Base-by-base conservation (phyloP, 2,797 vertebrate species). In the Danio albolineatus region DNA sequence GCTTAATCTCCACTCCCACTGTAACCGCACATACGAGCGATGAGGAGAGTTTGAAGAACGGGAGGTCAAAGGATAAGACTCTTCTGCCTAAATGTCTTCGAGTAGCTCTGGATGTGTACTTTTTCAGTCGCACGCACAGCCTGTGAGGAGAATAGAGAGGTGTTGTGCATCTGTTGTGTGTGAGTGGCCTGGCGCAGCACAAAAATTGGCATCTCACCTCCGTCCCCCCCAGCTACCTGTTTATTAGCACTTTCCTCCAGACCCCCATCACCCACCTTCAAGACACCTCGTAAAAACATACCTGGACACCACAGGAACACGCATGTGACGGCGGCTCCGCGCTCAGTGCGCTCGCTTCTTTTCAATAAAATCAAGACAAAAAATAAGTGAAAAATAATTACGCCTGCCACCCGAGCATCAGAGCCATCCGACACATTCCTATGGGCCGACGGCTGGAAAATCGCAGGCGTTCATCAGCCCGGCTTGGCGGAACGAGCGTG, bases 301-400 rank as follows among this genome's bases (percentile, higher is more conserved):
- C 87, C 92, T 91, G 87, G 92, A 90, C 93, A 88, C 86, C 87
- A 85, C 90, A 82, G 92, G 95, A 94, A 93, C 93, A 92, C 76
- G 90, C 89, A 89, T 92, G 90, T 84, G 88, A 87, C 81, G 88
- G 85, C 88, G 93, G 94, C 86, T 90, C 78, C 84, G 85, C 87
- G 89, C 77, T 90, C 85, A 91, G 89, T 66, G 87, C 85, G 88
- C 91, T 89, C 83, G 85, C 91, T 91, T 91, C 93, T 89, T 94
- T 91, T 94, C 91, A 97, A 97, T 96, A 97, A 97, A 97, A 97
- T 97, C 96, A 95, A 92, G 95, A 94, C 93, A 96, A 97, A 97
- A 97, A 97, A 96, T 96, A 95, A 94, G 93, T 92, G 95, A 96
- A 97, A 97, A 97, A 97, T 97, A 95, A 94, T 94, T 90, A 92